Evolutionary conservation across 92 coral and sea anemone species (phyloP), one percentile per base, ranked within the genome.

Genomic region (Umimayanthus kanabou): DNA sequence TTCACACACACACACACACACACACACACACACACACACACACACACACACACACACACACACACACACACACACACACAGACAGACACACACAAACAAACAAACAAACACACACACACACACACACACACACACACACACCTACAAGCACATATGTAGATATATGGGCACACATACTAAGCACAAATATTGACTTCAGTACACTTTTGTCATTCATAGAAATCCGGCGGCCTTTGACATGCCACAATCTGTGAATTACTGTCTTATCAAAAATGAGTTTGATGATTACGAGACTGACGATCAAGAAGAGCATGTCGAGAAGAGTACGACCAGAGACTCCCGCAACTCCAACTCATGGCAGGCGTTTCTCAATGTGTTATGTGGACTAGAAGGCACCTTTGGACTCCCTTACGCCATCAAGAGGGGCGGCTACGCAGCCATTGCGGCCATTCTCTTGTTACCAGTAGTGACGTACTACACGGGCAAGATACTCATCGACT

Each of bases 381-480:
- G 87, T 22, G 87, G 87, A 8, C 49, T 83, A 30, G 87, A 83
- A 28, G 87, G 87, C 77, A 71, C 87, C 1, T 83, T 83, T 45
- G 87, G 87, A 22, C 45, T 83, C 22, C 87, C 87, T 25, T 83
- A 83, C 47, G 87, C 87, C 14, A 40, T 83, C 66, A 73, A 55
- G 42, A 69, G 77, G 65, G 87, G 87, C 4, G 87, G 87, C 11
- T 83, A 69, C 43, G 33, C 87, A 20, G 87, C 87, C 16, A 83
- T 83, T 1, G 67, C 64, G 28, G 79, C 87, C 47, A 70, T 83
- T 16, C 79, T 83, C 8, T 5, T 83, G 43, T 45, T 83, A 50
- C 87, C 87, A 9, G 5, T 83, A 20, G 77, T 83, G 42, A 83
- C 87, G 64, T 83, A 83, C 50, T 83, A 70, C 78, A 83, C 87